Conservation (phyloP, 2,797 vertebrate genomes). For the Squalus acanthias region DNA sequence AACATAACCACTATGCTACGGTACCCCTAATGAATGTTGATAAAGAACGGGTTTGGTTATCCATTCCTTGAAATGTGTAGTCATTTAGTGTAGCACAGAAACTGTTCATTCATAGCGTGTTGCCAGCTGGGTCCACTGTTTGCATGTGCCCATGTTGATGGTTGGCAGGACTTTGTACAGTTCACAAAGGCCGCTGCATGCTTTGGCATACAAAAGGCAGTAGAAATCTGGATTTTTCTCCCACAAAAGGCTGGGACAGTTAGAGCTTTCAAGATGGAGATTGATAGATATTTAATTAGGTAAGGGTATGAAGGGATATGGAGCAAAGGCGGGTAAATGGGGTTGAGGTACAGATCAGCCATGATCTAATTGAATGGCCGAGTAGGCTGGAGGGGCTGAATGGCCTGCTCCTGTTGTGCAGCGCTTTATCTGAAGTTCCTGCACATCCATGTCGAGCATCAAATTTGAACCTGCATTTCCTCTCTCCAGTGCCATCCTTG, state of each 20-base stretch:
- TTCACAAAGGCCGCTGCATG: neutral
- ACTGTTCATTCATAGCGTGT: neutral
- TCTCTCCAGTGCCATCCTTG: neutral
- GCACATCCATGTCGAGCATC: neutral
- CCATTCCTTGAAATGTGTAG: neutral
- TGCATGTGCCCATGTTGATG: neutral
- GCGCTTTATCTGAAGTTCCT: neutral
- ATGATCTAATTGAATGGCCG: neutral
- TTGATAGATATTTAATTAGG: neutral
- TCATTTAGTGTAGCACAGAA: neutral
- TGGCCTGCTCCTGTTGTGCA: neutral
- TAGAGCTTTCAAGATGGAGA: neutral
- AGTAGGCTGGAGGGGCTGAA: neutral
- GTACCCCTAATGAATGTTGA: no score
- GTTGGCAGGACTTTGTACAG: neutral
- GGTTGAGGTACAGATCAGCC: neutral
- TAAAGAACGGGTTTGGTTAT: no score
- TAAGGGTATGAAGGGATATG: neutral
- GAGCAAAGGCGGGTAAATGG: neutral
- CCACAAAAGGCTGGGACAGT: neutral
- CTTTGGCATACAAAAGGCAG: neutral
- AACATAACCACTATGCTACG: neutral
- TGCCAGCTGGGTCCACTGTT: neutral
- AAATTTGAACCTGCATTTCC: neutral
- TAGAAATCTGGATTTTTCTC: neutral